These are phyloP conservation scores for Cryptoblepharus egeriae DNA, from an alignment of 2,797 vertebrate species.

Conservation along the genomic window DNA sequence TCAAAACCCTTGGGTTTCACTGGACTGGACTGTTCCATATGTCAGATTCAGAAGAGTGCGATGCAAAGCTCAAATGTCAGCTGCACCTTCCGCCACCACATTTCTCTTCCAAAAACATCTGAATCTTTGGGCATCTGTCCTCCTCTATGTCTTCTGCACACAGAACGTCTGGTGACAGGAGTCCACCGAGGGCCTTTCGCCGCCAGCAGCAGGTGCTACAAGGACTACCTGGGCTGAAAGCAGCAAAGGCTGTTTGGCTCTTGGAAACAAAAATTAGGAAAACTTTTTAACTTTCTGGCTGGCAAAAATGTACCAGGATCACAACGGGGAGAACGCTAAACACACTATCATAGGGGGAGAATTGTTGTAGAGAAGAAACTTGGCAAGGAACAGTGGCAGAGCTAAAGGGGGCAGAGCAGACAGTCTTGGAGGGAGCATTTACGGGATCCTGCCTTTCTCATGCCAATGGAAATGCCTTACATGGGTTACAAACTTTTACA, in stretches of 20 bases:
- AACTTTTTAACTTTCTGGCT: not conserved
- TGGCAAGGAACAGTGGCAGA: no score
- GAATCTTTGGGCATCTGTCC: not conserved
- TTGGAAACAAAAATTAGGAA: not conserved
- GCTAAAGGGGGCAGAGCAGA: no score
- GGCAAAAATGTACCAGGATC: no score
- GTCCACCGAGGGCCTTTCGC: not conserved
- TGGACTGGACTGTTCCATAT: not conserved
- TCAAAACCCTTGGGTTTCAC: not conserved
- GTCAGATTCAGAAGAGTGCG: not conserved
- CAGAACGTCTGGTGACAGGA: not conserved
- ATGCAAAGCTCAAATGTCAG: not conserved
- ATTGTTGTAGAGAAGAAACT: not conserved
- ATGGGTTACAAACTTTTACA: no score
- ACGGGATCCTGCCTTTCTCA: no score
- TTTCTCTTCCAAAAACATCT: constrained; percentile 11
- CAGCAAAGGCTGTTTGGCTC: not conserved
- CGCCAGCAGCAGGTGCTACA: not conserved
- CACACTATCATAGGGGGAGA: not conserved
- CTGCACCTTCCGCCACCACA: not conserved
- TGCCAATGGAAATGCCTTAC: no score
- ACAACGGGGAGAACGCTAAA: no score
- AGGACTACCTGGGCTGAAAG: not conserved
- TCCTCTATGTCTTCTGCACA: not conserved
- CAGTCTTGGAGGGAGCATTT: no score